A percentile compares a stretch with the other conserved stretches of the same genome.
Conservation (phyloP, 2,888 invertebrate species). For the Standfussiana lucernea region DNA sequence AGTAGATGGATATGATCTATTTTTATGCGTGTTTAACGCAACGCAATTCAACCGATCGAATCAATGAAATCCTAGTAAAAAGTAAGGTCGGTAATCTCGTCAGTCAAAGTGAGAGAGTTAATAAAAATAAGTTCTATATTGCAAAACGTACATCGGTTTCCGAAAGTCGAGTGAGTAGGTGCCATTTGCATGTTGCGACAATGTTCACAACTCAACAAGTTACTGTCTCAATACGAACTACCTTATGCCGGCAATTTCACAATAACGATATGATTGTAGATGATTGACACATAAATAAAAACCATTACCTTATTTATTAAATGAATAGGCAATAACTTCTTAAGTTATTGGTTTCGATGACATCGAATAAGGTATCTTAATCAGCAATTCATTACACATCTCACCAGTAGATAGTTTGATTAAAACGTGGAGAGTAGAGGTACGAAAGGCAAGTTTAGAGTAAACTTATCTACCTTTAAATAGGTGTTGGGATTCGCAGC, state of each 20-base stretch:
- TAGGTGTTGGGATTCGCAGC: neutral
- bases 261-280: constrained; percentile 65
- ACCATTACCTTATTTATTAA: constrained; percentile 42
- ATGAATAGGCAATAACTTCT: constrained; percentile 40
- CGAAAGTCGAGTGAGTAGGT: constrained; percentile 66
- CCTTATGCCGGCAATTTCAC: constrained; percentile 62
- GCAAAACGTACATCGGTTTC: constrained; percentile 61
- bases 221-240: constrained; percentile 64
- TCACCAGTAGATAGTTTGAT: neutral
- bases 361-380: neutral
- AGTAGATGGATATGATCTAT: constrained; percentile 16
- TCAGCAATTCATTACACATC: neutral
- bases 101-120: constrained; percentile 18
- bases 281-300: constrained; percentile 58
- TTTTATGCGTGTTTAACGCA: constrained; percentile 48
- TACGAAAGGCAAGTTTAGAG: neutral
- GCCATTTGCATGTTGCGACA: constrained; percentile 72
- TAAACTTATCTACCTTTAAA: neutral
- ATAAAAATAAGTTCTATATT: constrained; percentile 44
- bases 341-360: constrained; percentile 20
- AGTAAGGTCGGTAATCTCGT: constrained; percentile 29
- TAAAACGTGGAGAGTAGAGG: neutral
- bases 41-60: constrained; percentile 32
- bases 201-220: constrained; percentile 65
- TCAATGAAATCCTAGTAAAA: constrained; percentile 28